Base-by-base conservation (phyloP, 2,113 vertebrate species). In the Numenius arquata region DNA sequence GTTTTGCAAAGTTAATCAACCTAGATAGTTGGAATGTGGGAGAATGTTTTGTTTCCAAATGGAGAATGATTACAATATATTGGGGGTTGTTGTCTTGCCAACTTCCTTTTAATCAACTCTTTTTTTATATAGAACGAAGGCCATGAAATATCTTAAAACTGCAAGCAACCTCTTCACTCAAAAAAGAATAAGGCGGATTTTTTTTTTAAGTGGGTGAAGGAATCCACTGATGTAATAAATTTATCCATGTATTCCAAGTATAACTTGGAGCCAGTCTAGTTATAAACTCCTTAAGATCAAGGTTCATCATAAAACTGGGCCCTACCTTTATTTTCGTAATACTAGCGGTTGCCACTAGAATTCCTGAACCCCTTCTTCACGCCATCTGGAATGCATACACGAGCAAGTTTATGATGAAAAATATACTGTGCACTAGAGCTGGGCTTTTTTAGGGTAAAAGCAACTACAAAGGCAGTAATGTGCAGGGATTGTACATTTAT, bases 201-300 rank as follows among this genome's bases (percentile, higher is more conserved):
- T 34, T 40, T 81, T 85, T 88, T 88, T 30, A 70, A 94, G 66
- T 8, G 47, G 56, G 52, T 85, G 66, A 95, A 93, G 67, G 92
- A 95, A 95, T 97, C 79, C 75, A 88, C 89, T 94, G 93, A 94
- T 94, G 90, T 96, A 97, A 95, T 95, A 96, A 96, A 89, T 88
- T 15, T 75, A 95, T 84, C 77, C 88, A 59, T 70, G 67, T 96
- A 97, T 92, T 97, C 95, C 89, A 96, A 94, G 94, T 78, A 76
- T 88, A 94, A 90, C 86, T 95, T 97, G 95, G 96, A 97, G 94
- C 92, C 91, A 95, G 81, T 11, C 52, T 90, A 65, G 83, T 96
- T 97, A 97, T 96, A 97, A 97, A 97, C 91, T 97, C 94, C 93
- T 97, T 94, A 93, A 97, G 96, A 97, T 96, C 97, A 97, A 97